Percentiles rank a stretch among this genome's conserved stretches.
These are phyloP conservation scores for Calvadosia cruxmelitensis DNA, from an alignment of 30 jellyfish, hydroid and myxozoan genomes.

Conservation along the genomic window DNA sequence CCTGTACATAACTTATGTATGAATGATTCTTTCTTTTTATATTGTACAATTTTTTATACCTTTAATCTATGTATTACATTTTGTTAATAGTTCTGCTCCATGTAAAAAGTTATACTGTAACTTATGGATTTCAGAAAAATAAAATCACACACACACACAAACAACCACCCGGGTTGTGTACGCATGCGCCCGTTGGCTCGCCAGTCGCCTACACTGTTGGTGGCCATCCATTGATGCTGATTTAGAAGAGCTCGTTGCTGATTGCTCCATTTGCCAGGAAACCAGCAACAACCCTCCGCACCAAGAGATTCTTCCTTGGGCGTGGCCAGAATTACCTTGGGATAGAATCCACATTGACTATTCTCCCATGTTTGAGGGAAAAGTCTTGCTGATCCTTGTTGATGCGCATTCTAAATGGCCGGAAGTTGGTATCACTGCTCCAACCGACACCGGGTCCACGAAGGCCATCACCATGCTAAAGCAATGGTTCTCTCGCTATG, in stretches of 20 bases:
- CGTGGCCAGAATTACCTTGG: not conserved
- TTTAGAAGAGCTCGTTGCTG: conserved; percentile 6
- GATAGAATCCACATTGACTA: not conserved
- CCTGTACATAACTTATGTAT: too few species aligned
- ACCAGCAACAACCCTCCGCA: not conserved
- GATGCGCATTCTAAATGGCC: not conserved
- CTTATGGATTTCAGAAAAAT: too few species aligned
- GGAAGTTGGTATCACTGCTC: too few species aligned
- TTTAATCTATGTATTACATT: too few species aligned
- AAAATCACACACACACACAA: too few species aligned
- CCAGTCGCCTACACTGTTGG: conserved; percentile 14
- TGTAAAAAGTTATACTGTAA: too few species aligned
- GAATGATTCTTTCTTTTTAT: too few species aligned
- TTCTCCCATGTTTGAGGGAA: not conserved
- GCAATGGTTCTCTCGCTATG: not conserved
- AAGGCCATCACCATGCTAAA: not conserved
- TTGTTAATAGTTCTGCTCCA: too few species aligned
- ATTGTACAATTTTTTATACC: too few species aligned
- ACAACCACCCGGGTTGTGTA: conserved; percentile 18
- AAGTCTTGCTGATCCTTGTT: too few species aligned
- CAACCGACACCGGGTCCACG: too few species aligned
- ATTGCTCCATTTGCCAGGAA: not conserved
- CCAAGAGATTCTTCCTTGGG: not conserved
- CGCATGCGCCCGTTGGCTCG: conserved; percentile 21
- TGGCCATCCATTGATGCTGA: conserved; percentile 37